Evolutionary conservation across 1,140 invertebrate genomes (phyloP), one percentile per base, ranked within the genome.

Genomic region (Habropoda laboriosa): DNA sequence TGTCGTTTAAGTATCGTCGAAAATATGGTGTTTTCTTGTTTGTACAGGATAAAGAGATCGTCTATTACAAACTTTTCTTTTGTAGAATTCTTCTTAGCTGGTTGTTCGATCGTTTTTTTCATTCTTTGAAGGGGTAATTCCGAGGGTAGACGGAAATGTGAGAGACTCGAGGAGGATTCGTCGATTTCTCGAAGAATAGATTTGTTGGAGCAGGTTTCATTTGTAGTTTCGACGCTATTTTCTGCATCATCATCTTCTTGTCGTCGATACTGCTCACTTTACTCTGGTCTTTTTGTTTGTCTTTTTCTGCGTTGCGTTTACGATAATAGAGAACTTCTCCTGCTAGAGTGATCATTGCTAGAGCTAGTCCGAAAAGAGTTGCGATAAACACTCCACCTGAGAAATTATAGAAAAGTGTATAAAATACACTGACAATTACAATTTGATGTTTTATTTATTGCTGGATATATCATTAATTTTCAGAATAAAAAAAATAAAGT

Each of bases 311-410:
- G n/a, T 93, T 95, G n/a, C 94, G 93, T 79, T 95, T 95, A 2
- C 92, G 87, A 88, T 97, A 96, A 86, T 97, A 97, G 45, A 97
- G 92, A 0, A 98, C 95, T 90, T 98, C 97, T 78, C 95, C 95
- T 1, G 94, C 95, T 16, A 98, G 92, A 0, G 97, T 97, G 6
- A 97, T 88, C 96, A 98, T 97, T 1, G 97, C 97, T 45, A 98
- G 87, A 0, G 95, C 95, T 6, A 98, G 92, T 0, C 97, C 97
- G 87, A 97, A 97, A 0, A 98, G 92, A 0, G 97, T 98, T 3
- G 97, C 97, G 80, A 98, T 98, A 86, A 98, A 98, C 4, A 98
- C 97, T 8, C 97, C 97, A 81, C 97, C 96, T 96, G 88, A 55
- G 92, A 90, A 72, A n/a, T n/a, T n/a, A n/a, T n/a, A n/a, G n/a